Evolutionary conservation across 37 sponge, comb jelly and placozoan genomes (phyloP), one percentile per base, ranked within the genome.

Genomic region (Spongilla lacustris): DNA sequence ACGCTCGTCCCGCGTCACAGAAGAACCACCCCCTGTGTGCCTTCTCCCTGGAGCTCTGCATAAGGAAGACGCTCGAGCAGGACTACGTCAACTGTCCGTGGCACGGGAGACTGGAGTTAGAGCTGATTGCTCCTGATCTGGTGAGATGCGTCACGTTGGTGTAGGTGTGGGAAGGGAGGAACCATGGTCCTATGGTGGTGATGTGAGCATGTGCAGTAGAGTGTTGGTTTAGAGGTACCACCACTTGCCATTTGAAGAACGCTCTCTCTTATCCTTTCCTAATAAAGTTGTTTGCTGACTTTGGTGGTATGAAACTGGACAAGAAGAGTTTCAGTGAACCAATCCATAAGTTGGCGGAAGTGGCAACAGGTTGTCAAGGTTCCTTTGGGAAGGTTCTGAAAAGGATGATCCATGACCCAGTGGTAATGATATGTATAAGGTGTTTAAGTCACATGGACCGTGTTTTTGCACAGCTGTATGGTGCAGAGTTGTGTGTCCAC

Each of bases 101-200:
- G 4, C 87, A 86, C 58, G 75, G 75, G 29, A 41, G 66, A 3
- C 72, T 91, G 34, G 77, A 91, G 36, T 4, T 86, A 17, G 50
- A 83, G 69, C 58, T 50, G 36, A 79, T 91, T 0, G 84, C 82
- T n/a, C 91, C 91, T 17, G 91, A 91, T 58, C 50, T 91, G 75
- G 91, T 91, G 34, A 86, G 91, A 67, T 46, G 46, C 46, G 8
- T 46, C n/a, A n/a, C n/a, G n/a, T n/a, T n/a, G n/a, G n/a, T n/a
- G n/a, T n/a, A n/a, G n/a, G n/a, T n/a, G n/a, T n/a, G n/a, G n/a
- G n/a, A n/a, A n/a, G n/a, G n/a, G n/a, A n/a, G n/a, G n/a, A n/a
- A n/a, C n/a, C n/a, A n/a, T n/a, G n/a, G n/a, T n/a, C n/a, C n/a
- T n/a, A n/a, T 66, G 25, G 6, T 26, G 10, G 69, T 2, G 26